Conservation (phyloP, 2,888 invertebrate species). For the Reticulitermes lucifugus region DNA sequence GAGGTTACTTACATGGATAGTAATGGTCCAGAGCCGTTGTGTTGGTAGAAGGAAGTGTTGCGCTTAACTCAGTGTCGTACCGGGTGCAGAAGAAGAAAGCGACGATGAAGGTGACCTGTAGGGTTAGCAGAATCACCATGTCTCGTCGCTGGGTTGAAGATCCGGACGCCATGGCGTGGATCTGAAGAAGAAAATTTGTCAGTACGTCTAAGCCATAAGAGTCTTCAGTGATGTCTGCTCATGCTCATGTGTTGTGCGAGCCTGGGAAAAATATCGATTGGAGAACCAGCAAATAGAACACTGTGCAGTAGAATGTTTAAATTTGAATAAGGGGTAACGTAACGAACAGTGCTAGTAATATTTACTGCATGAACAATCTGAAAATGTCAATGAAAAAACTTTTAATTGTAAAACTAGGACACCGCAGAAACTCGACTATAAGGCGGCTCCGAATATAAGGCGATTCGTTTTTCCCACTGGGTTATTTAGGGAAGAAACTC, state of each 20-base stretch:
- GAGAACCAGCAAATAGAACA: too few species aligned
- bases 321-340: too few species aligned
- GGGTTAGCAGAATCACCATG: slow-evolving; percentile 45
- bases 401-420: too few species aligned
- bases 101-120: slow-evolving; percentile 51
- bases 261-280: slow-evolving; percentile 1
- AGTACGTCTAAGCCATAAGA: neutral
- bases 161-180: neutral
- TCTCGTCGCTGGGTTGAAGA: slow-evolving; percentile 39
- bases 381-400: too few species aligned
- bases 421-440: too few species aligned
- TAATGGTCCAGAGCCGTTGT: slow-evolving; percentile 22
- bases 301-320: too few species aligned
- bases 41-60: slow-evolving; percentile 33
- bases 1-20: slow-evolving; percentile 46
- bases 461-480: too few species aligned
- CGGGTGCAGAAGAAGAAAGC: slow-evolving; percentile 52
- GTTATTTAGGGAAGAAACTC: too few species aligned
- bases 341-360: too few species aligned
- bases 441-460: too few species aligned
- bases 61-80: slow-evolving; percentile 50
- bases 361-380: too few species aligned
- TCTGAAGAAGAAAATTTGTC: slow-evolving; percentile 24
- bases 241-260: neutral
- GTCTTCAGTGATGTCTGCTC: neutral